Base-by-base conservation (phyloP, 2,797 vertebrate species). In the Sparus aurata region DNA sequence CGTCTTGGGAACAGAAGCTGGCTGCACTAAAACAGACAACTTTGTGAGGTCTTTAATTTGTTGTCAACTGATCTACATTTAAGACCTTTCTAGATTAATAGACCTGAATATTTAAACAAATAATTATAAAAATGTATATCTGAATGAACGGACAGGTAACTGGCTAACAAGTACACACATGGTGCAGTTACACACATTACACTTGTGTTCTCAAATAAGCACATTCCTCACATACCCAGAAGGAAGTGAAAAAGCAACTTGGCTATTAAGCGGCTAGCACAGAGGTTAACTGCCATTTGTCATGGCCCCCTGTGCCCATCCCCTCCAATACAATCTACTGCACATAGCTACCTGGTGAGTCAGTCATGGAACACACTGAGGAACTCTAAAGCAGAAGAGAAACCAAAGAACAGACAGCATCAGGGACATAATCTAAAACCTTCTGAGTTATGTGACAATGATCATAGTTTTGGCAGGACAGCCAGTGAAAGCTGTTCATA, bases 371-470 rank as follows among this genome's bases (percentile, higher is more conserved):
- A 46, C 77, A 12, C 34, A n/a, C 77, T 74, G 91, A 86, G 91
- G 92, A 94, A 93, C 87, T 92, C 66, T 50, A 87, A 93, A 92
- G 87, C 89, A 92, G 93, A 94, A 93, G 87, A 89, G 92, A 94
- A 94, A 93, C 88, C 78, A 59, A 74, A 76, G 69, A 62, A 82
- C 60, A 72, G 59, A 72, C 76, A 13, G 13, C 17, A 18, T 10
- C 66, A 85, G 65, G 45, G 8, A 65, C 76, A 53, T 27, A 46
- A 73, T 63, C 52, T 52, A 49, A 27, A 71, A 13, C 25, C 47
- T 30, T 63, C 38, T 43, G 47, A 64, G 34, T 2, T 61, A 60
- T 59, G 53, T 64, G 74, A 83, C n/a, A 70, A 71, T 52, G 20
- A 63, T 38, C 0, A 23, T 9, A 38, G 20, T 8, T 43, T 25